A percentile compares a stretch with the other conserved stretches of the same genome.
phyloP scores from a whole-genome alignment of 2,113 vertebrate species.

The Urocolius indicus region DNA sequence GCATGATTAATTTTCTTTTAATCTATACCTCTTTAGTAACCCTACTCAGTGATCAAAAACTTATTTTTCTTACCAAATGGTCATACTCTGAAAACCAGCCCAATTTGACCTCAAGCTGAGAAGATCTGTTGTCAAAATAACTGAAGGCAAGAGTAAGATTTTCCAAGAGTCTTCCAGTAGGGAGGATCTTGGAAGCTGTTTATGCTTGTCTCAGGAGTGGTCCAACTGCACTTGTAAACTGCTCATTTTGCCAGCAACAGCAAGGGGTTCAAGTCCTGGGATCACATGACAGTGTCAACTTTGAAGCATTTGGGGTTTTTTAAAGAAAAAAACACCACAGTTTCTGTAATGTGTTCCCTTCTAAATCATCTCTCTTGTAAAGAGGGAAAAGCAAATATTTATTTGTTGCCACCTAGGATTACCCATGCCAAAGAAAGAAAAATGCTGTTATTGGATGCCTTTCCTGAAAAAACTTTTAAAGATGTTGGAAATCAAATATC shows the following conservation, averaged over 20 bases:
- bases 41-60: not conserved
- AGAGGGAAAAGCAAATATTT: not conserved
- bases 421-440: not conserved
- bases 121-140: not conserved
- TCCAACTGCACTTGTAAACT: not conserved
- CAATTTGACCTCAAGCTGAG: not conserved
- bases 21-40: not conserved
- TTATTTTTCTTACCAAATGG: not conserved
- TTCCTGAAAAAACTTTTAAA: not conserved
- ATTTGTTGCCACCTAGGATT: not conserved
- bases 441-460: not conserved
- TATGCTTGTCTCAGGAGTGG: not conserved
- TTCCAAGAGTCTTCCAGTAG: not conserved
- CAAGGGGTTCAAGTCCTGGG: not conserved
- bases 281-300: not conserved
- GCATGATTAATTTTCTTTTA: not conserved
- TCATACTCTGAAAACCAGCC: not conserved
- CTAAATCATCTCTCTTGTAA: not conserved
- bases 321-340: not conserved
- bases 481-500: not conserved
- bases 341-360: not conserved
- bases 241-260: not conserved
- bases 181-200: not conserved
- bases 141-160: not conserved
- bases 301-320: not conserved